Evolutionary conservation across 2,888 invertebrate genomes (phyloP), one percentile per base, ranked within the genome.

Genomic region (Ornithoptera alexandrae): DNA sequence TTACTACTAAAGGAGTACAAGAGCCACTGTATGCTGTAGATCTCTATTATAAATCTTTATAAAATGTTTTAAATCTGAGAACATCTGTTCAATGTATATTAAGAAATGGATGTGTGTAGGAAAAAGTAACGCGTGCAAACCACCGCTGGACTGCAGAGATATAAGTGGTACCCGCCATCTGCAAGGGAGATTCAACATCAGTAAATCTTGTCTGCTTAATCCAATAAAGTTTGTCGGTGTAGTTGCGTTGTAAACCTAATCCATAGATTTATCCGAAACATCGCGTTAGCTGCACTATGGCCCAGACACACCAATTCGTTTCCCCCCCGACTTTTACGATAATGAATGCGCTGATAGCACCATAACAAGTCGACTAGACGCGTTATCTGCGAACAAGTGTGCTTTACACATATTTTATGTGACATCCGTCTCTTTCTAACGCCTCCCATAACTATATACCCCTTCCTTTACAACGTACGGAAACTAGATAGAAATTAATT

Each of bases 401-500:
- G 62, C 50, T 70, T 67, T 70, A 67, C 66, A 65, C 61, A 60
- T 59, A 62, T 64, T 68, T 24, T 68, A 64, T 58, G 50, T 62
- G 20, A 22, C 53, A 15, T 36, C 58, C 50, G 24, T 66, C 62
- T 50, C 58, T 66, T 66, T 66, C 62, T 65, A 65, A 66, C 62
- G 58, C 57, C 10, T 58, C 39, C 30, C 30, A 8, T 12, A 57
- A 62, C 20, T 18, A 1, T 22, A n/a, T n/a, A n/a, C n/a, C 12
- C 57, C 56, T 22, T 65, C 69, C 30, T 46, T 57, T 56, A n/a
- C 61, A 7, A 12, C 39, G 18, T 53, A 62, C 8, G 61, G 58
- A 65, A 69, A 63, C 50, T 70, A 70, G 66, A 58, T 58, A 66
- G 58, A 70, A 70, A 64, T 70, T 67, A 63, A 70, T 70, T 30